Percentiles rank a stretch among this genome's conserved stretches.
These are phyloP conservation scores for Spisula subtruncata DNA, from an alignment of 2,888 invertebrate genomes.

Conservation along the genomic window DNA sequence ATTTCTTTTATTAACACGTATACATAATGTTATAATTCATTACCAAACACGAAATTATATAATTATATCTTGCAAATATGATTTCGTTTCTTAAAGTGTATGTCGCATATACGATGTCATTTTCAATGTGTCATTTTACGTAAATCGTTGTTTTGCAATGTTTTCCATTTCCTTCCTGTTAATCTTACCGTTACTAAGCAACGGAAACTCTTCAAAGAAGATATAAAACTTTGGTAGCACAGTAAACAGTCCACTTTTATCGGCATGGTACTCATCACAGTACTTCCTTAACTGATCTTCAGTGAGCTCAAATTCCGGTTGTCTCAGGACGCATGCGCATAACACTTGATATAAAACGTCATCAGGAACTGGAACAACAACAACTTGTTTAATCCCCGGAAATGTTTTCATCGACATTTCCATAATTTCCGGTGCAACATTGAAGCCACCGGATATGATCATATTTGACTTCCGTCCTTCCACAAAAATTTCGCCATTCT, in stretches of 20 bases:
- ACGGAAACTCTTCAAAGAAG: slow-evolving; percentile 48
- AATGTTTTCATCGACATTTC: slow-evolving; percentile 47
- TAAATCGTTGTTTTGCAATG: not conserved
- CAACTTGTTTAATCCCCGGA: slow-evolving; percentile 40
- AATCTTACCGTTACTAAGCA: slow-evolving; percentile 41
- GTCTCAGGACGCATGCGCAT: slow-evolving; percentile 52
- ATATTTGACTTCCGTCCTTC: slow-evolving; percentile 56
- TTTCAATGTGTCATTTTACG: not conserved
- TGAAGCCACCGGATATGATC: slow-evolving; percentile 48
- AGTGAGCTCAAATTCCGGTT: slow-evolving; percentile 32
- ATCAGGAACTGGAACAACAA: slow-evolving; percentile 50
- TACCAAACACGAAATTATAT: too few species aligned
- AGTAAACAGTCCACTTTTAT: slow-evolving; percentile 44
- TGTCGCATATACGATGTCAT: too few species aligned
- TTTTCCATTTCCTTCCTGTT: slow-evolving; percentile 16
- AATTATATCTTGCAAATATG: too few species aligned
- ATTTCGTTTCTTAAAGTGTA: too few species aligned
- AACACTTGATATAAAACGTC: slow-evolving; percentile 44
- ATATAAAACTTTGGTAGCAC: slow-evolving; percentile 45
- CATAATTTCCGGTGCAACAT: slow-evolving; percentile 56
- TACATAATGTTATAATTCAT: too few species aligned
- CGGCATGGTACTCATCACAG: slow-evolving; percentile 34
- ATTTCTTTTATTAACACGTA: too few species aligned
- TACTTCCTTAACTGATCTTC: slow-evolving; percentile 22
- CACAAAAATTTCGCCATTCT: slow-evolving; percentile 52